Evolutionary conservation across 2,888 invertebrate species (phyloP).

Genomic region (Notodonta dromedarius): DNA sequence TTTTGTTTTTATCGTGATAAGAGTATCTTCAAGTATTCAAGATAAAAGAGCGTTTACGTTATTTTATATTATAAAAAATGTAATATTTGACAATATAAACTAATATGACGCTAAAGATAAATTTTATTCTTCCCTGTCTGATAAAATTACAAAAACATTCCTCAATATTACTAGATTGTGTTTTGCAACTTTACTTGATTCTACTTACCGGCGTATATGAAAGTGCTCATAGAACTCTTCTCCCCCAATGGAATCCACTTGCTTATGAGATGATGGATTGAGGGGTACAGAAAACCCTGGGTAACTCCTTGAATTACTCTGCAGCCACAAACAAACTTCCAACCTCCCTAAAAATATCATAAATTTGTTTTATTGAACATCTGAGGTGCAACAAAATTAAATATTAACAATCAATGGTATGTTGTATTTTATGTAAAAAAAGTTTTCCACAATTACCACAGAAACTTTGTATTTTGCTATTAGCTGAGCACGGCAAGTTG

Average conservation of each 20-base stretch:
- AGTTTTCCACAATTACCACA: too few relatives aligned
- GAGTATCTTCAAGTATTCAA: background rate
- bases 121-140: too few relatives aligned
- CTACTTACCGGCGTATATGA: constrained; percentile 52
- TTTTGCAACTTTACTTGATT: too few relatives aligned
- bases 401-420: too few relatives aligned
- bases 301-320: constrained; percentile 85
- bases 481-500: too few relatives aligned
- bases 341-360: constrained; percentile 71
- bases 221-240: constrained; percentile 85
- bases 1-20: background rate
- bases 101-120: too few relatives aligned
- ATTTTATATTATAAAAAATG: background rate
- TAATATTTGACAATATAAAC: too few relatives aligned
- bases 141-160: too few relatives aligned
- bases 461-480: too few relatives aligned
- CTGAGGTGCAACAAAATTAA: background rate
- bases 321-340: constrained; percentile 85
- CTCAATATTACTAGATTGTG: too few relatives aligned
- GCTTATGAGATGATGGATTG: constrained; percentile 84
- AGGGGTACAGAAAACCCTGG: constrained; percentile 86
- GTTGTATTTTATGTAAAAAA: too few relatives aligned
- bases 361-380: background rate
- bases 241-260: constrained; percentile 87
- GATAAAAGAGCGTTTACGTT: background rate